Percentiles rank a stretch among this genome's conserved stretches.
Conservation (phyloP, 2,113 vertebrate species). For the Clarias macrocephalus region DNA sequence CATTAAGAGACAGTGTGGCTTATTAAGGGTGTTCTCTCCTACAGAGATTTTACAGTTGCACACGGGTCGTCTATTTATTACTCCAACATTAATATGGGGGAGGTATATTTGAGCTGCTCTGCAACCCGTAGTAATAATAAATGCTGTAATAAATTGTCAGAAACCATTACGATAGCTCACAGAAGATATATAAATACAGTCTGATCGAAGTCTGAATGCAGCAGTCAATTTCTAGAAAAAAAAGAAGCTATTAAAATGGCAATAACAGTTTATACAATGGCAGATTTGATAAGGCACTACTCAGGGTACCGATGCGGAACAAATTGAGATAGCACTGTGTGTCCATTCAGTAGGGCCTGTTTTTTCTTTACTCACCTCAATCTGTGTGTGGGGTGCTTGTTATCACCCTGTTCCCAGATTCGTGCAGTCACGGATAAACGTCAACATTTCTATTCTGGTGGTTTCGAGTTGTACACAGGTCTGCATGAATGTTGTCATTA, state of each 20-base stretch:
- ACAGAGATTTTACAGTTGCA: not conserved
- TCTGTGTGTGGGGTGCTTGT: not conserved
- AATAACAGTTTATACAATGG: slow-evolving; percentile 24
- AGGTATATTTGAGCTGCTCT: not conserved
- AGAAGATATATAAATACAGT: not conserved
- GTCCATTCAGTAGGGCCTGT: slow-evolving; percentile 19
- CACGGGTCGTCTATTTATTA: not conserved
- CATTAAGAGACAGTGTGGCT: not conserved
- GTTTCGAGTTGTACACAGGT: not conserved
- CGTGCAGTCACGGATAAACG: slow-evolving; percentile 17
- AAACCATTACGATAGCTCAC: not conserved
- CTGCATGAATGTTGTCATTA: not conserved
- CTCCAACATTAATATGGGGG: not conserved
- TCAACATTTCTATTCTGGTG: not conserved
- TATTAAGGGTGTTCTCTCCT: not conserved
- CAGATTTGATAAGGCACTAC: slow-evolving; percentile 7
- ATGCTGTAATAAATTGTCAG: not conserved
- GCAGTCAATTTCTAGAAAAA: slow-evolving; percentile 8
- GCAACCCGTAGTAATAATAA: not conserved
- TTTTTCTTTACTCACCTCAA: not conserved
- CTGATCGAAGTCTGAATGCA: slow-evolving; percentile 8
- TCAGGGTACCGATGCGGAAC: not conserved
- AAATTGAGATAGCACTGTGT: slow-evolving; percentile 27
- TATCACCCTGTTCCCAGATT: slow-evolving; percentile 17
- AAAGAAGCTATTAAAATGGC: slow-evolving; percentile 33